phyloP scores from a whole-genome alignment of 2,888 invertebrate species.

The Melipona bicolor region DNA sequence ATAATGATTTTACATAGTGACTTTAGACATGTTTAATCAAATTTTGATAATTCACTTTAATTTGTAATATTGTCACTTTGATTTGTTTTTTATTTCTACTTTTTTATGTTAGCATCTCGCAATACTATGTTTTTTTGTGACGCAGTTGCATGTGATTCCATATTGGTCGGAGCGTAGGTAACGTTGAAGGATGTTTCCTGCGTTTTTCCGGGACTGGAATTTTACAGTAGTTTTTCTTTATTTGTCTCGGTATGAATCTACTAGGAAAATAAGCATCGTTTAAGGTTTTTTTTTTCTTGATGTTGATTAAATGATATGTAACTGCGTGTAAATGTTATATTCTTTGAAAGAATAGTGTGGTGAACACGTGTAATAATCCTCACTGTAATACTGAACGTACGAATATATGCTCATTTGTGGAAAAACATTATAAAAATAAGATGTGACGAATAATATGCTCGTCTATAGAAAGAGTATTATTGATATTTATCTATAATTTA shows the following conservation, averaged over 20 bases:
- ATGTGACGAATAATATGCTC: too few species aligned
- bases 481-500: neutral
- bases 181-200: constrained; percentile 23
- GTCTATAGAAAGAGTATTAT: neutral
- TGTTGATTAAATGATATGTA: neutral
- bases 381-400: neutral
- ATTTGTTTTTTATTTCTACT: neutral
- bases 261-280: neutral
- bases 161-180: constrained; percentile 41
- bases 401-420: neutral
- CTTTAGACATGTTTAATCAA: neutral
- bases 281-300: neutral
- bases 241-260: neutral
- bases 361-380: neutral
- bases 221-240: neutral
- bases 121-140: neutral
- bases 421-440: neutral
- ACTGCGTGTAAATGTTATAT: neutral
- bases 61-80: neutral
- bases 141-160: constrained; percentile 10
- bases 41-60: neutral
- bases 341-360: neutral
- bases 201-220: neutral
- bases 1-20: neutral
- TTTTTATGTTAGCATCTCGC: neutral